Conservation (phyloP, 2,113 vertebrate genomes). For the Abramis brama region DNA sequence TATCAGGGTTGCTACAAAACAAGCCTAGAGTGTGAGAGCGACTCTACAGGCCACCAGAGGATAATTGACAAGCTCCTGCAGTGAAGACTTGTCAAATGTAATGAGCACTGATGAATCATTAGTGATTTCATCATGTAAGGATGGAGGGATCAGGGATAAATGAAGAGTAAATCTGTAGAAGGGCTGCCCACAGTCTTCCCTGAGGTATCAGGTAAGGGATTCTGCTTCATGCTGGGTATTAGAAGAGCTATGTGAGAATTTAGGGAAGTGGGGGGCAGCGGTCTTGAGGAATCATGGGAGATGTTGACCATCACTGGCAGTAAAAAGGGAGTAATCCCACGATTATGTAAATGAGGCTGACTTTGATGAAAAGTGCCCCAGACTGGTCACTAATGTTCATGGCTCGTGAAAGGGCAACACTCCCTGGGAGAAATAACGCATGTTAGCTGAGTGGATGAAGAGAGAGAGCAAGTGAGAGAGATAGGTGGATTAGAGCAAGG, state of each 20-base stretch:
- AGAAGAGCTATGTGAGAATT: slow-evolving; percentile 23
- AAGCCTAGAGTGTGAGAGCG: neutral
- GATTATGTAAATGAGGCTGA: slow-evolving; percentile 90
- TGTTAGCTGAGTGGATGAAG: slow-evolving; percentile 69
- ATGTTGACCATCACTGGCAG: slow-evolving; percentile 59
- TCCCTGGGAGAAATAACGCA: slow-evolving; percentile 97
- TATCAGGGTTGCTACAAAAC: neutral
- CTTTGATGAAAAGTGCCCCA: slow-evolving; percentile 87
- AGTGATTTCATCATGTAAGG: slow-evolving; percentile 4
- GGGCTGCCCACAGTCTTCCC: slow-evolving; percentile 9
- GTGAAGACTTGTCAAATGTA: slow-evolving; percentile 59
- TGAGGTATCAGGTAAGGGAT: slow-evolving; percentile 37
- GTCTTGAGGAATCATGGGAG: slow-evolving; percentile 47
- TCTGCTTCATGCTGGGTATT: slow-evolving; percentile 21
- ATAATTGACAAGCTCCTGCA: slow-evolving; percentile 31
- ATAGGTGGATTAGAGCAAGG: slow-evolving; percentile 29
- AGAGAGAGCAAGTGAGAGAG: slow-evolving; percentile 31
- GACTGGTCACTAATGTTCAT: slow-evolving; percentile 91
- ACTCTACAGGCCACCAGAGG: neutral
- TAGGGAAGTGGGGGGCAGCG: neutral
- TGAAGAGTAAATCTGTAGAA: neutral
- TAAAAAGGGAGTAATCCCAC: slow-evolving; percentile 80
- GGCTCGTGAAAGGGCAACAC: slow-evolving; percentile 94
- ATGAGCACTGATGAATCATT: slow-evolving; percentile 53
- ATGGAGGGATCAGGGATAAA: slow-evolving; percentile 17